Evolutionary conservation across 1,140 invertebrate species (phyloP), one percentile per base, ranked within the genome.

Genomic region (Micrasema longulum): DNA sequence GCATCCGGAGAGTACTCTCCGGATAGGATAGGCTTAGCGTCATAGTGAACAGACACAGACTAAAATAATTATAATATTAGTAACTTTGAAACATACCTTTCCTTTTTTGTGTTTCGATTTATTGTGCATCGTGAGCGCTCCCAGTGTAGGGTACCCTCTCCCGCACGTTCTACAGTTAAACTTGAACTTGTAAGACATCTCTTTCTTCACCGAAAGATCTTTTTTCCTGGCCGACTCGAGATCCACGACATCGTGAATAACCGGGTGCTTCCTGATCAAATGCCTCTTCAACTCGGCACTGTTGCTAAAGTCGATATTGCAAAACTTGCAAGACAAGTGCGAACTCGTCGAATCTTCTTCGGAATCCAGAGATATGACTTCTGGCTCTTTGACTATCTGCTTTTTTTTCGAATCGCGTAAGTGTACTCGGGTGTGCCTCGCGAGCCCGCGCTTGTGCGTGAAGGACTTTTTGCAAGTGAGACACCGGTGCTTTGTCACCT

Each of bases 81-180:
- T n/a, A n/a, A n/a, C n/a, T n/a, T n/a, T n/a, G n/a, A n/a, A n/a
- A n/a, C n/a, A n/a, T n/a, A 45, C 45, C 64, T 36, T 48, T 2
- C 48, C 41, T 68, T 16, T 60, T 41, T 73, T 73, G 31, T 68
- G 60, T 6, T 73, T n/a, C 7, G 55, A 10, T 55, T 73, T 64
- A 22, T 45, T 63, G 20, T 73, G 72, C 4, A 35, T 26, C 2
- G 55, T 53, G 4, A 73, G 35, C 7, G 65, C 55, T 7, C 64
- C 64, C 7, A 73, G 62, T 1, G 72, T 73, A 1, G 66, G 26
- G 23, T 16, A 69, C 9, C 62, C 66, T 64, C 65, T 64, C 10
- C 72, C 62, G 48, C 72, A 73, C 16, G 31, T 52, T 22, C 55
- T 36, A 23, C 72, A 73, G 5, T 23, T 69, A 38, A 73, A 73